Conservation (phyloP, 2,888 invertebrate genomes). For the Cephus spinipes region DNA sequence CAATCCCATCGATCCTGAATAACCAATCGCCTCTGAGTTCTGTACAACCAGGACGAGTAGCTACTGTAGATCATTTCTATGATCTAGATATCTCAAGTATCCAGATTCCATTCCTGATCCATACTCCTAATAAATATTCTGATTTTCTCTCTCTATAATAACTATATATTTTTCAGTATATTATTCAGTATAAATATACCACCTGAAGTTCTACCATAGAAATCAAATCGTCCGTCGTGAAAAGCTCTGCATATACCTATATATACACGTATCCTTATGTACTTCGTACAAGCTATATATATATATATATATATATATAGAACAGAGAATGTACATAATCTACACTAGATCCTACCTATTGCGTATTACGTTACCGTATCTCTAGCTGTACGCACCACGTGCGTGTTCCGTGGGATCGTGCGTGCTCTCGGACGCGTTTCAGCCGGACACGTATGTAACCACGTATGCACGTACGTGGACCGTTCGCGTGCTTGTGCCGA, state of each 20-base stretch:
- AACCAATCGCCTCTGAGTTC: background rate
- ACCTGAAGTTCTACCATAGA: background rate
- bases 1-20: background rate
- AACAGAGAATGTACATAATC: background rate
- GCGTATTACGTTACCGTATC: constrained; percentile 4
- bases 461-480: constrained; percentile 1
- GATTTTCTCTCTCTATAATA: no score
- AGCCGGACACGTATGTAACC: background rate
- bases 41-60: background rate
- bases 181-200: background rate
- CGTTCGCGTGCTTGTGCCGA: constrained; percentile 17
- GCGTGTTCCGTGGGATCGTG: background rate
- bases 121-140: background rate
- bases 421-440: constrained; percentile 3
- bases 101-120: background rate
- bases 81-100: background rate
- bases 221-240: background rate
- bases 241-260: background rate
- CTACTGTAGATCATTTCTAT: background rate
- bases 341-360: background rate
- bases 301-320: background rate
- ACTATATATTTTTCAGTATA: no score
- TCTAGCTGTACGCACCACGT: background rate
- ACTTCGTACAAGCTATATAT: no score
- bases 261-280: background rate